Conservation (phyloP, 2,888 invertebrate genomes). For the Cylindroiulus punctatus region DNA sequence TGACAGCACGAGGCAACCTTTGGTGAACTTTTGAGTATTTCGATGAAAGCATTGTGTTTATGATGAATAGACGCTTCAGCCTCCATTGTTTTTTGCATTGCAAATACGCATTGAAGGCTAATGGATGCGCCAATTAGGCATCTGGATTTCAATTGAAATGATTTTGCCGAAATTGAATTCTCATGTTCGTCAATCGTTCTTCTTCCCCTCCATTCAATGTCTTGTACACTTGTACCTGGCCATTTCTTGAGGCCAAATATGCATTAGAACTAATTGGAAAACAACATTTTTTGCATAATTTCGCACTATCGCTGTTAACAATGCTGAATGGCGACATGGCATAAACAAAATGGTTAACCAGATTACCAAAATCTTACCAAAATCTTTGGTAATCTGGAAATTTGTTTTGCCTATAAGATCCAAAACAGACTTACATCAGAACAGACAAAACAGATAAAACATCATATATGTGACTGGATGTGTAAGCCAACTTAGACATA, state of each 20-base stretch:
- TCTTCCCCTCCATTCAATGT: background rate
- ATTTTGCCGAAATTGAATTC: conserved; percentile 18
- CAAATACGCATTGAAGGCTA: conserved; percentile 14
- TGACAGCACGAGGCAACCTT: background rate
- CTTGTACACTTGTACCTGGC: background rate
- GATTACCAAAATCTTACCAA: too few relatives aligned
- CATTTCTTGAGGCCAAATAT: background rate
- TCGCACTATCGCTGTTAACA: background rate
- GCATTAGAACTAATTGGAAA: background rate
- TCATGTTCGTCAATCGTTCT: background rate
- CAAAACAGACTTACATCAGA: too few relatives aligned
- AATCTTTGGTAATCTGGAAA: too few relatives aligned
- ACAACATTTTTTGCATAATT: background rate
- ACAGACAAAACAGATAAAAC: too few relatives aligned
- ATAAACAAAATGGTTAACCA: too few relatives aligned
- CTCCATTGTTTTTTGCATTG: background rate
- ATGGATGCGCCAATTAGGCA: conserved; percentile 17
- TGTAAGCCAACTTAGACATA: too few relatives aligned
- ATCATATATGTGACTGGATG: too few relatives aligned
- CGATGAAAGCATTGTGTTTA: conserved; percentile 18
- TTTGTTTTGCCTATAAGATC: too few relatives aligned
- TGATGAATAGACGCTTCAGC: conserved; percentile 13
- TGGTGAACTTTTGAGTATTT: conserved; percentile 27
- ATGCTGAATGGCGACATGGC: background rate
- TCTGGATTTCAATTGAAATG: background rate